A percentile compares a stretch with the other conserved stretches of the same genome.
phyloP scores from a whole-genome alignment of 2,113 vertebrate genomes.

The Heloderma charlesbogerti region DNA sequence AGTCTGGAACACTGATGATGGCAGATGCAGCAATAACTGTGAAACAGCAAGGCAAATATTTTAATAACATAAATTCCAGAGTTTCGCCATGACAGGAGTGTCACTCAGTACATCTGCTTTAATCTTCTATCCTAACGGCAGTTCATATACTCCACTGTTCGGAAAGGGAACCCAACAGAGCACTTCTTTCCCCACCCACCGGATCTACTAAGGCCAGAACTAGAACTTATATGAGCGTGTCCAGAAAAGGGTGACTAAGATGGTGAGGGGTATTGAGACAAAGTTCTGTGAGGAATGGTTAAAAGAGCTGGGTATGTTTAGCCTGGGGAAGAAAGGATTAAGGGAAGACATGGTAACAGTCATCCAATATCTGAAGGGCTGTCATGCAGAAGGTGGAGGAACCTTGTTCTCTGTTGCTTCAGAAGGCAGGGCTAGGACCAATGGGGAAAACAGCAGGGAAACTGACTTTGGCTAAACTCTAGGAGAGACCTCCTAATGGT shows the following conservation, averaged over 20 bases:
- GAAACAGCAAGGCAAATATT: constrained; percentile 54
- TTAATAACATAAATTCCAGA: constrained; percentile 14
- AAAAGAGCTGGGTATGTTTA: background rate
- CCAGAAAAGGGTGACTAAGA: background rate
- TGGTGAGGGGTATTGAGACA: background rate
- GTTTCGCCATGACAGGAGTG: background rate
- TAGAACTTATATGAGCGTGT: background rate
- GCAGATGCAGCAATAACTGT: constrained; percentile 28
- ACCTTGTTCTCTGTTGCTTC: background rate
- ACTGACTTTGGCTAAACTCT: background rate
- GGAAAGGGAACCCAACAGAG: background rate
- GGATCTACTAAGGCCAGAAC: background rate
- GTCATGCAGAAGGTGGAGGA: background rate
- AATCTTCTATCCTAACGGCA: background rate
- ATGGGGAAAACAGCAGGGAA: background rate
- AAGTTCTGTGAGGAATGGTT: background rate
- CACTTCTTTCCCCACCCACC: background rate
- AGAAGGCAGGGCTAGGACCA: background rate
- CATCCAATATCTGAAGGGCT: background rate
- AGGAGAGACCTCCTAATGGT: background rate
- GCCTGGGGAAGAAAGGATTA: background rate
- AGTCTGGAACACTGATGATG: constrained; percentile 44
- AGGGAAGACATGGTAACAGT: background rate
- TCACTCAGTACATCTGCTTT: background rate
- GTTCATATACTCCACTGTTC: background rate